These are phyloP conservation scores for Athripsodes cinereus DNA, from an alignment of 2,888 invertebrate genomes.

Conservation along the genomic window DNA sequence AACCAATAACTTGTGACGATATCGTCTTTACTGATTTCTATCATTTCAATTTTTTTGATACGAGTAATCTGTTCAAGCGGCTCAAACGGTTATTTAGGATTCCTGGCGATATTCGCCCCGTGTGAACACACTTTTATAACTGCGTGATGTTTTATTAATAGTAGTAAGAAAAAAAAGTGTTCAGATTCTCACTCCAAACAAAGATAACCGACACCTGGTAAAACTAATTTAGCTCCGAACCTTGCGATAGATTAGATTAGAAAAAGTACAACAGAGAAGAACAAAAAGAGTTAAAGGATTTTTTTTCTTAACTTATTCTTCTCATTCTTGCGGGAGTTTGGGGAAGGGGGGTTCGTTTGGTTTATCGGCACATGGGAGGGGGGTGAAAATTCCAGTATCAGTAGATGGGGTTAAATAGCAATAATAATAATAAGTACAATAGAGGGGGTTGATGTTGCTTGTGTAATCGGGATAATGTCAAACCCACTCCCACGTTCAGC, in stretches of 20 bases:
- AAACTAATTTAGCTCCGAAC: conserved; percentile 25
- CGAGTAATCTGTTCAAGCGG: no score
- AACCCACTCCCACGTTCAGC: conserved; percentile 15
- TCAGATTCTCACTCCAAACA: neutral
- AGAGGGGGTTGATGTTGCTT: conserved; percentile 11
- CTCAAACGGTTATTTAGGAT: no score
- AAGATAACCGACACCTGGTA: conserved; percentile 15
- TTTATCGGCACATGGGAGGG: conserved; percentile 3
- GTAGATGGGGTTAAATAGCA: conserved; percentile 12
- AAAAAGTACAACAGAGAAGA: conserved; percentile 26
- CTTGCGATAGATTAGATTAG: conserved; percentile 27
- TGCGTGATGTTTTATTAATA: no score
- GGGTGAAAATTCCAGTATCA: no score
- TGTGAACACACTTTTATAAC: no score
- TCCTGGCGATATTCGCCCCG: no score
- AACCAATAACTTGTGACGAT: no score
- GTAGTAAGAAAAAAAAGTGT: no score
- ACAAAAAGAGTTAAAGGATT: conserved; percentile 21
- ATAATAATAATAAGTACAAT: conserved; percentile 8
- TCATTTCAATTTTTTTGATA: no score
- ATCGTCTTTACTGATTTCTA: no score
- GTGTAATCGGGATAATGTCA: conserved; percentile 26
- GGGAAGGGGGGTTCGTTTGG: neutral
- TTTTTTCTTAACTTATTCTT: neutral
- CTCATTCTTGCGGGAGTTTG: neutral